These are phyloP conservation scores for Drosophila elegans DNA, from an alignment of 1,140 invertebrate genomes.

Conservation along the genomic window DNA sequence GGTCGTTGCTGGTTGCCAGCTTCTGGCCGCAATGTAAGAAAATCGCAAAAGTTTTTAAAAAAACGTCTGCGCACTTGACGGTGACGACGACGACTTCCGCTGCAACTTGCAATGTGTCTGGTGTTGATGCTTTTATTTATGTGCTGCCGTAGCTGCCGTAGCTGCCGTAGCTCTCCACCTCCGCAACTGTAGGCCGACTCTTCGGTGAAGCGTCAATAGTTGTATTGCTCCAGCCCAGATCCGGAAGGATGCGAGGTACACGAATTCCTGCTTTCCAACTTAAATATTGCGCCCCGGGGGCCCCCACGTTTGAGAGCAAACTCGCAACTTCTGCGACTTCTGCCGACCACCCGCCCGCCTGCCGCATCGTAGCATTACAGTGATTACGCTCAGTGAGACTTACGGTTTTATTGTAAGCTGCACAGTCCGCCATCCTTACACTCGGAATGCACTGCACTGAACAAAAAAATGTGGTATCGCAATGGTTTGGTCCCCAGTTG, in stretches of 20 bases:
- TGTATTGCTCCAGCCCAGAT: conserved; percentile 54
- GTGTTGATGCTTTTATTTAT: conserved; percentile 80
- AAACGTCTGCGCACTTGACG: conserved; percentile 73
- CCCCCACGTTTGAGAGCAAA: conserved; percentile 60
- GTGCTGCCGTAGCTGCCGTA: conserved; percentile 13
- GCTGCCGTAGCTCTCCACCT: not conserved
- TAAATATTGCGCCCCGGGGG: conserved; percentile 62
- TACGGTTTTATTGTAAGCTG: conserved; percentile 71
- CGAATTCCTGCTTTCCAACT: conserved; percentile 62
- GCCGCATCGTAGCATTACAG: conserved; percentile 68
- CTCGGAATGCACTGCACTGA: not conserved
- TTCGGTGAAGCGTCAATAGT: conserved; percentile 75
- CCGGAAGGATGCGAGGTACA: conserved; percentile 66
- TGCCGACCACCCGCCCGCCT: conserved; percentile 11
- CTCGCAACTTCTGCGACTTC: conserved; percentile 65
- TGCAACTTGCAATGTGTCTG: conserved; percentile 76
- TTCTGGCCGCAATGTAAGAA: conserved; percentile 61
- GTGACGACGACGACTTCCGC: conserved; percentile 75
- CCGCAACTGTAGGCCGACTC: conserved; percentile 62
- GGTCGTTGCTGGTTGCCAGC: conserved; percentile 44
- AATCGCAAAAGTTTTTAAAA: conserved; percentile 76
- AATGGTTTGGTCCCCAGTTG: not conserved
- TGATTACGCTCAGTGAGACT: conserved; percentile 79
- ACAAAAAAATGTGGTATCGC: not conserved
- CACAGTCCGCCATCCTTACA: conserved; percentile 2